Base-by-base conservation (phyloP, 30 jellyfish, hydroid and myxozoan species). In the Phacellophora camtschatica region DNA sequence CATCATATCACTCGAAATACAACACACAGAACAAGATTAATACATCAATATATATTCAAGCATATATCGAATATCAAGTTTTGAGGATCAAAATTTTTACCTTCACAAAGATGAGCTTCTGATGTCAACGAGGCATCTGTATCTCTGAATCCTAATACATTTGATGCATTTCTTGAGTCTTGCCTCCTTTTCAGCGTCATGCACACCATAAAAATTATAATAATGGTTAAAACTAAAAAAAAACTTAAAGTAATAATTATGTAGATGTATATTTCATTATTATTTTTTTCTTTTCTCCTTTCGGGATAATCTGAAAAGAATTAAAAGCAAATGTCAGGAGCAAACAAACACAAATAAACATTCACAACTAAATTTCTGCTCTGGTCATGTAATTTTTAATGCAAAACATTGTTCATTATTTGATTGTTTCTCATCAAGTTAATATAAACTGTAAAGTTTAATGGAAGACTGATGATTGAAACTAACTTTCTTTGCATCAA, bases 91-190 rank as follows among this genome's bases (percentile, higher is more conserved):
- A 15, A 0, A 63, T 15, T 22, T 39, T 10, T 48, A 46, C 71
- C 71, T 8, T 48, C 84, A 24, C 53, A 27, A 18, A 22, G 59
- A 6, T 3, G 71, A 20, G 84, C 84, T 48, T 71, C 84, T 49
- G 84, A 71, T 1, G 84, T 71, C 16, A 20, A 31, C 4, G 84
- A 71, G 4, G 57, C 35, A n/a, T 69, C 49, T 0, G 66, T 29
- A 1, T 71, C 84, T 11, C 71, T 32, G 41, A 22, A 18, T 15
- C n/a, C 28, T 31, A 5, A 8, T 18, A 10, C 31, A 10, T 20
- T 1, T 0, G 0, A 5, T 4, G 20, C 54, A 15, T 25, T 8
- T 8, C 11, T 15, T 1, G 3, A 23, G 13, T 27, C 74, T 6
- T 31, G 3, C 48, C 24, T 6, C 1, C 54, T 16, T 2, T 33